A percentile compares a stretch with the other conserved stretches of the same genome.
Conservation (phyloP, 2,113 vertebrate species). For the Empidonax alnorum region DNA sequence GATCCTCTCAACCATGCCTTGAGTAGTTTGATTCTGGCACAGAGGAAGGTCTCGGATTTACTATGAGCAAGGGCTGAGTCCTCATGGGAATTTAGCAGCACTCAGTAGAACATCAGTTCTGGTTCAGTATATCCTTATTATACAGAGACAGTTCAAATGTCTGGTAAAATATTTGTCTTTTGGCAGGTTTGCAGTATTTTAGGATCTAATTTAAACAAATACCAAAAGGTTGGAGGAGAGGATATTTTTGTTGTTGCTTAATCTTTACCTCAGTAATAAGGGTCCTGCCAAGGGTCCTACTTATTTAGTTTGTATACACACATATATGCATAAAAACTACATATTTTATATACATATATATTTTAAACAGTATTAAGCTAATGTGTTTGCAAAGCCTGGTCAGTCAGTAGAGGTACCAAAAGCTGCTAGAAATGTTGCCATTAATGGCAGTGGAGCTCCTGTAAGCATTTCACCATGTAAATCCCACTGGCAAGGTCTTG, state of each 20-base stretch:
- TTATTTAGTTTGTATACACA: not conserved
- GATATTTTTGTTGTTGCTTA: not conserved
- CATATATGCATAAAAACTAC: not conserved
- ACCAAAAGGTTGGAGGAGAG: not conserved
- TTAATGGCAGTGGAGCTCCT: not conserved
- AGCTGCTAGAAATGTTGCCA: not conserved
- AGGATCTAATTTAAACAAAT: not conserved
- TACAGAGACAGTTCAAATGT: not conserved
- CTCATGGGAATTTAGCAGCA: not conserved
- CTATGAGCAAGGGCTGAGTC: not conserved
- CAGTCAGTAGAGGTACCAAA: not conserved
- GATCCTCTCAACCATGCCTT: not conserved
- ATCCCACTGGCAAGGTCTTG: not conserved
- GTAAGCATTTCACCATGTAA: not conserved
- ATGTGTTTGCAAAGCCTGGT: not conserved
- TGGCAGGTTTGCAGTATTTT: not conserved
- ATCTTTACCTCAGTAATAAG: not conserved
- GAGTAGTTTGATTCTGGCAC: not conserved
- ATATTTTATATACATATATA: not conserved
- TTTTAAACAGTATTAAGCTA: not conserved
- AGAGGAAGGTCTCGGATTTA: not conserved
- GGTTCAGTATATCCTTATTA: not conserved
- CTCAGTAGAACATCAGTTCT: not conserved
- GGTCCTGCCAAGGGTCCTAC: not conserved
- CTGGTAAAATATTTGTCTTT: not conserved